A percentile compares a stretch with the other conserved stretches of the same genome.
These are phyloP conservation scores for Megalurothrips usitatus DNA, from an alignment of 2,888 invertebrate species.

Conservation along the genomic window DNA sequence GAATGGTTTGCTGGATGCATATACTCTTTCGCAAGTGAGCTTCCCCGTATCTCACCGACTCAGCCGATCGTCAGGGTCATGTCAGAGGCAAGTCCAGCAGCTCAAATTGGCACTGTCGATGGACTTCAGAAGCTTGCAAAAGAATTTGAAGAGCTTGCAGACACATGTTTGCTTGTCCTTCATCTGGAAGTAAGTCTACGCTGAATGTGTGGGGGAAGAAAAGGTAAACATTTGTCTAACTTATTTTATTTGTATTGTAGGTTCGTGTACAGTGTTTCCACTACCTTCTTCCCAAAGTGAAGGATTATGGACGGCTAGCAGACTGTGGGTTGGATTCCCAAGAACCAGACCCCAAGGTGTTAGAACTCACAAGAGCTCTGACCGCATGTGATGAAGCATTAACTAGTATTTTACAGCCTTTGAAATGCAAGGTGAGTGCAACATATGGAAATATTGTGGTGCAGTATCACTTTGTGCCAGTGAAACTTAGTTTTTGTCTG, in stretches of 20 bases:
- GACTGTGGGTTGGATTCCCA: conserved; percentile 50
- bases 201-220: background rate
- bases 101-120: background rate
- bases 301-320: conserved; percentile 44
- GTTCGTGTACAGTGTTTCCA: conserved; percentile 93
- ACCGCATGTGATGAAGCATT: conserved; percentile 73
- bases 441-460: background rate
- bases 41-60: conserved; percentile 45
- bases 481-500: background rate
- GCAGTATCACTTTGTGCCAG: conserved; percentile 13
- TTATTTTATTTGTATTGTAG: conserved; percentile 47
- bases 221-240: background rate
- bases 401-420: conserved; percentile 66
- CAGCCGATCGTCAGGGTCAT: conserved; percentile 32
- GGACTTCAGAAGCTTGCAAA: conserved; percentile 53
- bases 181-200: conserved; percentile 74
- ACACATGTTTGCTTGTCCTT: conserved; percentile 83
- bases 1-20: conserved; percentile 75
- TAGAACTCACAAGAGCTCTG: conserved; percentile 72
- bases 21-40: conserved; percentile 54
- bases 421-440: conserved; percentile 63
- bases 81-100: conserved; percentile 37
- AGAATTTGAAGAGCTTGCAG: conserved; percentile 83
- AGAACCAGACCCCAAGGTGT: conserved; percentile 70
- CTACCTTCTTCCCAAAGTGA: conserved; percentile 66